A percentile compares a stretch with the other conserved stretches of the same genome.
These are phyloP conservation scores for Tortricodes alternella DNA, from an alignment of 2,888 invertebrate species.

Conservation along the genomic window DNA sequence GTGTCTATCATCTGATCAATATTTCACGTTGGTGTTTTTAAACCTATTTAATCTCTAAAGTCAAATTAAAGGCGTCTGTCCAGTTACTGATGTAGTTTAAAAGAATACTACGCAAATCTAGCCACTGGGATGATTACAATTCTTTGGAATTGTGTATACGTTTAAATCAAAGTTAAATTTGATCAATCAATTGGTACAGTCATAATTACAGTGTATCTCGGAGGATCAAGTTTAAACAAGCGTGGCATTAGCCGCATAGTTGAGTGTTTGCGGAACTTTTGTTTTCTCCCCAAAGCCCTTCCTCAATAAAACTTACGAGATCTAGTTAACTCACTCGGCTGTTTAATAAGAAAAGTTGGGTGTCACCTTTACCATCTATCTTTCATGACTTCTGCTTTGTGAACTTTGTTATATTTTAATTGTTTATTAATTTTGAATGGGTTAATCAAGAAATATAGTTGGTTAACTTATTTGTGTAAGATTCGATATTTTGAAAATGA, in stretches of 20 bases:
- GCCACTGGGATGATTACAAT: too few species aligned
- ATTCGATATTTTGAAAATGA: too few species aligned
- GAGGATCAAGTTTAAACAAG: conserved; percentile 43
- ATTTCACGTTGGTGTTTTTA: too few species aligned
- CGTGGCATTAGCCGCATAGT: conserved; percentile 38
- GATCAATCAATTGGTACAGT: not conserved
- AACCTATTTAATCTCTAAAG: too few species aligned
- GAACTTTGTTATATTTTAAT: not conserved
- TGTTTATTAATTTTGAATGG: too few species aligned
- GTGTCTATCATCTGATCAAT: too few species aligned
- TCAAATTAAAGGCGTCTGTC: too few species aligned
- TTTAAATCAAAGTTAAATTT: not conserved
- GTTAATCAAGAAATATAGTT: too few species aligned
- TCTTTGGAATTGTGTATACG: too few species aligned
- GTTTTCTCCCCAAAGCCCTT: conserved; percentile 45
- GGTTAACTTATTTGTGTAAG: too few species aligned
- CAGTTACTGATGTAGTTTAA: not conserved
- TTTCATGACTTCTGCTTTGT: not conserved
- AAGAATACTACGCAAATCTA: too few species aligned
- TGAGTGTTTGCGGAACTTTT: conserved; percentile 43
- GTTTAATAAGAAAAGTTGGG: conserved; percentile 47
- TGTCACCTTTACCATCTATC: conserved; percentile 10
- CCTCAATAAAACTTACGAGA: conserved; percentile 49
- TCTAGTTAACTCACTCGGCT: conserved; percentile 42
- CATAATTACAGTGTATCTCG: not conserved